Percentiles rank a stretch among this genome's conserved stretches.
phyloP scores from a whole-genome alignment of 2,113 vertebrate species.

The Lucifuga dentata region DNA sequence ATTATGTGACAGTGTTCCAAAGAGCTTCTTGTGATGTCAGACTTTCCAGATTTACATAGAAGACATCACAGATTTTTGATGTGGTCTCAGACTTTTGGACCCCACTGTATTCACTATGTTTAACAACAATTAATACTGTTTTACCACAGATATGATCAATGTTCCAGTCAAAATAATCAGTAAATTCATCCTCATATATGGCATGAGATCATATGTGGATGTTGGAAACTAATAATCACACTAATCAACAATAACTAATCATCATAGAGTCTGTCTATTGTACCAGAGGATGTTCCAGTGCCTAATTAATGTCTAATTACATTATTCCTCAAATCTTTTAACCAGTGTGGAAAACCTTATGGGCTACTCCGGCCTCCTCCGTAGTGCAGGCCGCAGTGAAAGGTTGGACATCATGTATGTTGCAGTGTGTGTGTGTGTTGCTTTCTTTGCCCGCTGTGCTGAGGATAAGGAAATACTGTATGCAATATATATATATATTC shows the following conservation, averaged over 20 bases:
- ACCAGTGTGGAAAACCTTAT: conserved; percentile 89
- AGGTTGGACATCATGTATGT: conserved; percentile 81
- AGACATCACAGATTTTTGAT: no score
- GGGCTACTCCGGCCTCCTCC: conserved; percentile 78
- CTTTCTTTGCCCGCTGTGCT: conserved; percentile 14
- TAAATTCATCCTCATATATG: no score
- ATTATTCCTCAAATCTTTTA: conserved; percentile 66
- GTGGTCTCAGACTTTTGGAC: no score
- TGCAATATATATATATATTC: no score
- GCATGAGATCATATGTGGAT: no score
- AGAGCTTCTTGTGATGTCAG: no score
- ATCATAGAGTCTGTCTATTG: background rate
- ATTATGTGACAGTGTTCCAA: no score
- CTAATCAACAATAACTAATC: conserved; percentile 24
- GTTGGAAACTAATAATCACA: conserved; percentile 14
- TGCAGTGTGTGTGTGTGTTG: conserved; percentile 48
- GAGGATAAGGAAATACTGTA: background rate
- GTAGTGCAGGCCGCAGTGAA: conserved; percentile 69
- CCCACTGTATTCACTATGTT: no score
- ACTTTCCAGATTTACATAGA: no score
- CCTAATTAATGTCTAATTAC: conserved; percentile 50
- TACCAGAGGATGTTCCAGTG: conserved; percentile 15
- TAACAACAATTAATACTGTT: no score
- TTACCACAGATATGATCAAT: no score
- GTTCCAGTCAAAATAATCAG: no score